phyloP scores from a whole-genome alignment of 23 tunicate species.

The Pegea sp. region DNA sequence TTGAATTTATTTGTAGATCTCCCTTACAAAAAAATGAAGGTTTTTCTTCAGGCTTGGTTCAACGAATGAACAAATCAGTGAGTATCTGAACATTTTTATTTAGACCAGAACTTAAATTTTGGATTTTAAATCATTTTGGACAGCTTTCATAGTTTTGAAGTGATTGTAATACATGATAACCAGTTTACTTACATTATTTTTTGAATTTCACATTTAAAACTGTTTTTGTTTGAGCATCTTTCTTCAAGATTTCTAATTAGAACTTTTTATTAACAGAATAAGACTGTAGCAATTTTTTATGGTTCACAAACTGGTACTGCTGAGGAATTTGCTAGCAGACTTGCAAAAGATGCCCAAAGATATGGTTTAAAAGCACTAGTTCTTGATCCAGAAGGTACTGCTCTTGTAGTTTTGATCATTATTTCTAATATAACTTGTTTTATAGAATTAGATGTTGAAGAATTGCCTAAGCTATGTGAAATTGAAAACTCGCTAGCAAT shows the following conservation, averaged over 20 bases:
- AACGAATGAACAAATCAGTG: slow-evolving; percentile 71
- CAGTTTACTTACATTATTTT: no score
- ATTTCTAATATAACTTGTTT: not conserved
- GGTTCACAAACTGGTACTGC: slow-evolving; percentile 99
- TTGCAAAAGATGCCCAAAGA: slow-evolving; percentile 85
- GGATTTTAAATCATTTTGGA: no score
- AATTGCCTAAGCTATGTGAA: slow-evolving; percentile 39
- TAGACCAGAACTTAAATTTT: no score
- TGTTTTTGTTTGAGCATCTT: no score
- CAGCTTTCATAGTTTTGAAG: no score
- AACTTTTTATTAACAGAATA: slow-evolving; percentile 8
- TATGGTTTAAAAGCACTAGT: slow-evolving; percentile 95
- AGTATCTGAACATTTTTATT: no score
- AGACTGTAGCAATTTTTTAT: slow-evolving; percentile 73
- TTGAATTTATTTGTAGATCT: no score
- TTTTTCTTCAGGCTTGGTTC: slow-evolving; percentile 35
- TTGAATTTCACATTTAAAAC: no score
- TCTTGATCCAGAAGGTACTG: slow-evolving; percentile 91
- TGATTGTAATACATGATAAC: no score
- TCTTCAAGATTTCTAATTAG: not conserved
- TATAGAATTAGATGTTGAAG: slow-evolving; percentile 56
- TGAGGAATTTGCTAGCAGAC: slow-evolving; percentile 77
- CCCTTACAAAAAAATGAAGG: slow-evolving; percentile 40
- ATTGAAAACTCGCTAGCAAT: slow-evolving; percentile 74
- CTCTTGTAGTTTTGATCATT: slow-evolving; percentile 1